Percentiles rank a stretch among this genome's conserved stretches.
These are phyloP conservation scores for Crotalus helleri DNA, from an alignment of 2,113 vertebrate species.

Conservation along the genomic window DNA sequence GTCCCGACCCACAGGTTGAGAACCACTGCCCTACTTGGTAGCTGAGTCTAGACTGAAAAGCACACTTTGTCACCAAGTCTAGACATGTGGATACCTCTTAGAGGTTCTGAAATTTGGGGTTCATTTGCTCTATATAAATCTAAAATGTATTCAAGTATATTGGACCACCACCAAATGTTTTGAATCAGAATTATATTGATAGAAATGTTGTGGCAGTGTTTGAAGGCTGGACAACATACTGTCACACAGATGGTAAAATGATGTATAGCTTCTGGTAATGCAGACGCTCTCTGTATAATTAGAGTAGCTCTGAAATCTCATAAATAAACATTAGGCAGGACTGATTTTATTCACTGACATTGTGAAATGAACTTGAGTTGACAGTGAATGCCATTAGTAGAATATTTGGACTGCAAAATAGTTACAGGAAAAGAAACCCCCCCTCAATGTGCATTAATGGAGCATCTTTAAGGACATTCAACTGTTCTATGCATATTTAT, in stretches of 20 bases:
- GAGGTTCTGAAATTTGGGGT: neutral
- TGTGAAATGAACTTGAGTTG: slow-evolving; percentile 21
- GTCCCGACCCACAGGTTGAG: too few species aligned
- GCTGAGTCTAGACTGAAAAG: neutral
- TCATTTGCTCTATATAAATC: neutral
- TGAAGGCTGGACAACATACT: neutral
- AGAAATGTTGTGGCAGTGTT: neutral
- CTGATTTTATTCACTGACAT: neutral
- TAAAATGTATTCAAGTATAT: neutral
- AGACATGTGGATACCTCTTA: neutral
- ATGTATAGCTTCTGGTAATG: slow-evolving; percentile 17
- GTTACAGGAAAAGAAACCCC: neutral
- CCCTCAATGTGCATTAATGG: neutral
- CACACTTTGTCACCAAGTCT: neutral
- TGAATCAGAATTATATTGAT: neutral
- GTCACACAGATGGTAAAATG: slow-evolving; percentile 4
- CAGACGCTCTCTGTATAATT: slow-evolving; percentile 6
- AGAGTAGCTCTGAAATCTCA: neutral
- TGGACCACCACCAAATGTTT: neutral
- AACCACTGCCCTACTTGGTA: neutral
- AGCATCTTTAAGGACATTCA: neutral
- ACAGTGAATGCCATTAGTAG: slow-evolving; percentile 13
- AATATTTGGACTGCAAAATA: neutral
- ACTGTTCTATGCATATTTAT: neutral
- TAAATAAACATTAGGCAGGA: slow-evolving; percentile 16